Evolutionary conservation across 2,888 invertebrate species (phyloP).

Genomic region (Pachymerium ferrugineum): DNA sequence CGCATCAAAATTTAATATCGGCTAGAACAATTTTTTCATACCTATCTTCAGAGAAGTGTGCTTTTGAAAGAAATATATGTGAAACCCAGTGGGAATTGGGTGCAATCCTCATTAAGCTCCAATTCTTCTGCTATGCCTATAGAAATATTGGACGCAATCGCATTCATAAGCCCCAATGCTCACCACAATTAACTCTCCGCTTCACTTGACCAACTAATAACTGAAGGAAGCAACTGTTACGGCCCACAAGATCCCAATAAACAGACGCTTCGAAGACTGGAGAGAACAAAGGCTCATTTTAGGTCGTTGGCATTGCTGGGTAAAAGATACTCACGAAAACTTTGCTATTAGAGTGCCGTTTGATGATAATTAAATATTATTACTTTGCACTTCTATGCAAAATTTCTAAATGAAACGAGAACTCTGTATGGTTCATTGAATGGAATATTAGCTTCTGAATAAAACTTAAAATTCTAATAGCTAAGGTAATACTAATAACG

Average conservation of each 20-base stretch:
- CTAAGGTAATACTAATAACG: no score
- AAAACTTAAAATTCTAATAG: no score
- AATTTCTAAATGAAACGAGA: no score
- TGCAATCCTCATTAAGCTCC: not conserved
- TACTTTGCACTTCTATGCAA: no score
- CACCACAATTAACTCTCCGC: not conserved
- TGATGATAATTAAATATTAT: no score
- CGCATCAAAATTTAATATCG: conserved; percentile 4
- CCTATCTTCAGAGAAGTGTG: not conserved
- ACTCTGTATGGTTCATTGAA: no score
- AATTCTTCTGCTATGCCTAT: not conserved
- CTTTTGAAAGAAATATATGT: not conserved
- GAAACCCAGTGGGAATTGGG: not conserved
- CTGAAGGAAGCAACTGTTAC: not conserved
- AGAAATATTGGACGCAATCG: not conserved
- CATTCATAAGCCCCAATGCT: not conserved
- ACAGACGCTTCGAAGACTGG: not conserved
- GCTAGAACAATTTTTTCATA: not conserved
- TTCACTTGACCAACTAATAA: conserved; percentile 4
- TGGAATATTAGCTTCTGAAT: no score
- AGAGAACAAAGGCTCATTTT: no score
- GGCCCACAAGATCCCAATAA: not conserved
- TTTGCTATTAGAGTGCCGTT: no score
- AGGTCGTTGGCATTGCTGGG: no score
- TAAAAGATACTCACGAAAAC: no score